Base-by-base conservation (phyloP, 1,140 invertebrate species). In the Neodiprion lecontei region DNA sequence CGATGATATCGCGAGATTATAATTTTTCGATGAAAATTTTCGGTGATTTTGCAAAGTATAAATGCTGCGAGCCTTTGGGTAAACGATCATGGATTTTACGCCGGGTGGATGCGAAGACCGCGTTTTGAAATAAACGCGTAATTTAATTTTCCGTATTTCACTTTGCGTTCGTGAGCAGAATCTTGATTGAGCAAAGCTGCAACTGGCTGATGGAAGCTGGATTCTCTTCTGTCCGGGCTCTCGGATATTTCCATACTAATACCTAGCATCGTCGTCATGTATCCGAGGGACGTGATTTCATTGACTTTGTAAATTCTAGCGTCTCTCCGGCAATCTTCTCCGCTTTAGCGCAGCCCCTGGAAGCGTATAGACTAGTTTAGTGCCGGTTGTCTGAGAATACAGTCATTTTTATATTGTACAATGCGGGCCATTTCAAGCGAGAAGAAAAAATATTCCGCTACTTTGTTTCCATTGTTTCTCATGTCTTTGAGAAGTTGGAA, bases 111-210 rank as follows among this genome's bases (percentile, higher is more conserved):
- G 53, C n/a, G 53, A 61, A 61, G 11, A 61, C 53, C 53, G 53
- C 53, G 53, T 61, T 61, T 61, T 61, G 53, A 61, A 61, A 9
- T 17, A 61, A 61, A 61, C 53, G 53, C n/a, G n/a, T 61, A 61
- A 61, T 61, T 61, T 61, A 7, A 61, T 61, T 61, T 61, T 40
- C 53, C 9, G 53, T 61, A 61, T 61, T 61, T 61, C 53, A 61
- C 53, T 61, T 61, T 61, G 53, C 53, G 53, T 61, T 61, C 53
- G 9, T 61, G 53, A 61, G 53, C 4, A 14, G 53, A 61, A 61
- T 61, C 7, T 9, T 61, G 53, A 61, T 61, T 5, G 53, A 61
- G 11, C 11, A 61, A 17, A 61, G 53, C 53, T 61, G 8, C 11
- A 61, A 61, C 53, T 61, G 53, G 53, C 53, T 61, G 53, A 61